A percentile compares a stretch with the other conserved stretches of the same genome.
Conservation (phyloP, 2,113 vertebrate genomes). For the Tauraco erythrolophus region DNA sequence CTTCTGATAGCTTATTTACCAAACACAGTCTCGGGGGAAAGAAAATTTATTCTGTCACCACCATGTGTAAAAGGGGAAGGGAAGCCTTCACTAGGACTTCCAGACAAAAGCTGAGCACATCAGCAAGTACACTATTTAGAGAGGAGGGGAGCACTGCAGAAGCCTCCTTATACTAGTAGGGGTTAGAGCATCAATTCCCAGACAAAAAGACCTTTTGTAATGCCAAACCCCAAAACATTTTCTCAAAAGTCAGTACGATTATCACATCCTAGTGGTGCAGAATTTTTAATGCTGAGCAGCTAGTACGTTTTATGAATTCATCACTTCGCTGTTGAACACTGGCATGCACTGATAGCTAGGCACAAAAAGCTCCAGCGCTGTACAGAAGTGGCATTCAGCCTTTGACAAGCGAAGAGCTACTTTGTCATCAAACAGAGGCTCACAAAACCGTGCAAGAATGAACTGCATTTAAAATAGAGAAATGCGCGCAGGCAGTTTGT, state of each 20-base stretch:
- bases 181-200: not conserved
- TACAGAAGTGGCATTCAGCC: constrained; percentile 72
- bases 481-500: constrained; percentile 28
- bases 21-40: not conserved
- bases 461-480: constrained; percentile 51
- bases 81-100: not conserved
- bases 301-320: constrained; percentile 65
- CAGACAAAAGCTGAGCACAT: not conserved
- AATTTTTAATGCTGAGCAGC: constrained; percentile 57
- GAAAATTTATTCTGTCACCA: not conserved
- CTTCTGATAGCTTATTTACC: not conserved
- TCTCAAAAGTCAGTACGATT: constrained; percentile 12
- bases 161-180: not conserved
- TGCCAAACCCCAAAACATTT: constrained; percentile 39
- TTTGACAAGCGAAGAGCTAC: constrained; percentile 65
- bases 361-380: constrained; percentile 56
- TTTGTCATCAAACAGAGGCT: constrained; percentile 67
- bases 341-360: constrained; percentile 68
- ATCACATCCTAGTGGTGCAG: constrained; percentile 26
- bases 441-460: constrained; percentile 66
- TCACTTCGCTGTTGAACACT: constrained; percentile 66
- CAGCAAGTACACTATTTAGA: not conserved
- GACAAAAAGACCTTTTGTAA: not conserved
- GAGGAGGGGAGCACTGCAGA: not conserved
- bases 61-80: not conserved